Conservation (phyloP, 1,140 invertebrate genomes). For the Andrena cerasifolii region DNA sequence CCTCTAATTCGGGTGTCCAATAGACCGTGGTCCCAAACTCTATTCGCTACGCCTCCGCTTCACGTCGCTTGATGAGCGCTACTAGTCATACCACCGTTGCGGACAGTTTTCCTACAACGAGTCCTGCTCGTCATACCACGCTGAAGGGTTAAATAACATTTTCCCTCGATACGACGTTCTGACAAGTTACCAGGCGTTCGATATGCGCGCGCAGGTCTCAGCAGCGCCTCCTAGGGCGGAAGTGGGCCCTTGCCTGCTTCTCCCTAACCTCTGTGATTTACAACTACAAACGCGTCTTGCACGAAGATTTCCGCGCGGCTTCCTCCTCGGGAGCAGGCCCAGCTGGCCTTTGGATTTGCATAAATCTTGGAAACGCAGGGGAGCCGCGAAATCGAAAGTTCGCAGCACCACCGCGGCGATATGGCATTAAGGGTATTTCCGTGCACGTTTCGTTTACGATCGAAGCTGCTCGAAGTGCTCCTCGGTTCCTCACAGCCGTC, state of each 20-base stretch:
- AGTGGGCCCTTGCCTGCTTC: conserved; percentile 54
- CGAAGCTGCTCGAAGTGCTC: conserved; percentile 28
- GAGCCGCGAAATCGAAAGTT: conserved; percentile 78
- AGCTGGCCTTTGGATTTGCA: conserved; percentile 71
- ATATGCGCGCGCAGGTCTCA: not conserved
- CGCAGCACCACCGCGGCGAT: conserved; percentile 53
- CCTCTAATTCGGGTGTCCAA: too few relatives aligned
- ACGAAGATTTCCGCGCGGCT: conserved; percentile 50
- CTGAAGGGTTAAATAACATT: too few relatives aligned
- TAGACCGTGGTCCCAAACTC: too few relatives aligned
- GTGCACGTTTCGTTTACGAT: conserved; percentile 59
- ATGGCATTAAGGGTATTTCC: conserved; percentile 47
- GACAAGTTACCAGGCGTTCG: conserved; percentile 18
- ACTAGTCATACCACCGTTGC: too few relatives aligned
- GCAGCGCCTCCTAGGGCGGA: conserved; percentile 59
- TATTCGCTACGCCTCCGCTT: too few relatives aligned
- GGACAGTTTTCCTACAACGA: too few relatives aligned
- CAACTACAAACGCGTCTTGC: conserved; percentile 69
- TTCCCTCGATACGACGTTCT: not conserved
- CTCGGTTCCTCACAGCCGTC: conserved; percentile 21
- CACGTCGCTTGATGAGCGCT: too few relatives aligned
- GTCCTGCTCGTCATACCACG: too few relatives aligned
- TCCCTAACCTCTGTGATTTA: conserved; percentile 77
- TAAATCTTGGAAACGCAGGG: conserved; percentile 73
- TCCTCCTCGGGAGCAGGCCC: not conserved